Conservation (phyloP, 1,140 invertebrate species). For the Steinernema khuongi region DNA sequence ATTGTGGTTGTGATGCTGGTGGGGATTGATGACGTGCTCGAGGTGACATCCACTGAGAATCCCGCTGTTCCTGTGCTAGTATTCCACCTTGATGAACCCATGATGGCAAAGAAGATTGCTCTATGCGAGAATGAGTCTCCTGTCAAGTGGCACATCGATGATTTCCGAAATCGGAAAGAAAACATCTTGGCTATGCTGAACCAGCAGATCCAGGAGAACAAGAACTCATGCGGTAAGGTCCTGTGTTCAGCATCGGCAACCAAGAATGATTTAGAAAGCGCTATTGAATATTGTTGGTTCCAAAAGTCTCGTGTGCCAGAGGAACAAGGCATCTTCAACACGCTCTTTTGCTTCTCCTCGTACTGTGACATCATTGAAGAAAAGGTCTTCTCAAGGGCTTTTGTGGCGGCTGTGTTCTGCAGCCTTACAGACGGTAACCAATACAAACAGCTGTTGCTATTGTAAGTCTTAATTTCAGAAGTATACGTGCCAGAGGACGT, state of each 20-base stretch:
- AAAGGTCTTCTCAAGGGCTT: neutral
- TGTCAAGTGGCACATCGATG: neutral
- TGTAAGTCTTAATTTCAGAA: neutral
- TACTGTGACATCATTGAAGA: slow-evolving; percentile 5
- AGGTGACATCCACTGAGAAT: neutral
- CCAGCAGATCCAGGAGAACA: neutral
- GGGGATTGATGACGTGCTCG: neutral
- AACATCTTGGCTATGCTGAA: neutral
- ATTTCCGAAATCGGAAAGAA: neutral
- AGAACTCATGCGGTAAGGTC: neutral
- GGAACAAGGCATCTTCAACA: neutral
- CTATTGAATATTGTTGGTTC: neutral
- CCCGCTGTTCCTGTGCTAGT: neutral
- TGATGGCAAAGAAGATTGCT: neutral
- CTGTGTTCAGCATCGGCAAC: too few species aligned
- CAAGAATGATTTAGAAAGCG: neutral
- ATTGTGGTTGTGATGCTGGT: neutral
- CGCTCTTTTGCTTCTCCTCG: neutral
- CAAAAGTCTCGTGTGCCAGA: neutral
- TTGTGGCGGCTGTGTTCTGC: slow-evolving; percentile 2
- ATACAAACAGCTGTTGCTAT: neutral
- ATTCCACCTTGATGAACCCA: neutral
- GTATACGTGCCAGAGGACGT: neutral
- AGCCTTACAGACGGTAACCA: neutral
- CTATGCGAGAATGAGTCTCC: neutral